Evolutionary conservation across 2,797 vertebrate genomes (phyloP), one percentile per base, ranked within the genome.

Genomic region (Chelon labrosus): DNA sequence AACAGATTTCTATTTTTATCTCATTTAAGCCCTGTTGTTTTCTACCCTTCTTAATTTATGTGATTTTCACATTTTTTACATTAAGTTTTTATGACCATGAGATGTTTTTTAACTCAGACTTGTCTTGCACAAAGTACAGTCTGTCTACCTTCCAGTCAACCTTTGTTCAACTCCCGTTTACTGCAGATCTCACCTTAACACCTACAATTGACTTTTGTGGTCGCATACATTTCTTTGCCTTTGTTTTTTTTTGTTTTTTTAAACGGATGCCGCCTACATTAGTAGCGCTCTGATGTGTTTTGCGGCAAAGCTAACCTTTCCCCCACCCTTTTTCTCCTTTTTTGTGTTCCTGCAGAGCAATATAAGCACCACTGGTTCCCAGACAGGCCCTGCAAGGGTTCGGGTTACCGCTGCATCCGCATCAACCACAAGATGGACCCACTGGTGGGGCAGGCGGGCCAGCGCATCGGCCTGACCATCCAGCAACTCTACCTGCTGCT

Each of bases 401-500:
- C 97, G 16, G 97, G 97, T 75, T 99, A 98, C 90, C 96, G 98
- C 79, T 99, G 98, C 92, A 98, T 99, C 90, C 96, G 96, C 77
- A 98, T 98, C 93, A 98, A 99, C 94, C 97, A 98, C 94, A 98
- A 99, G 95, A 99, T 98, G 97, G 96, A 98, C 94, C 97, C 97
- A 39, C 91, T 98, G 94, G 96, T 98, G 92, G 93, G 97, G 85
- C 96, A 97, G 94, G 97, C 97, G 2, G 97, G 96, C 55, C 96
- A 97, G 88, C 96, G 96, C 83, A 98, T 98, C 67, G 97, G 97
- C 91, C 93, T 99, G 91, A 96, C 95, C 92, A 96, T 96, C 93
- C 96, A 98, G 91, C 96, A 98, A 94, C 95, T 98, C 84, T 99
- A 98, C 94, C 91, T 95, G 91, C 96, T 98, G 87, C 96, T 98